Evolutionary conservation across 2,113 vertebrate species (phyloP).

Genomic region (Nymphicus hollandicus): DNA sequence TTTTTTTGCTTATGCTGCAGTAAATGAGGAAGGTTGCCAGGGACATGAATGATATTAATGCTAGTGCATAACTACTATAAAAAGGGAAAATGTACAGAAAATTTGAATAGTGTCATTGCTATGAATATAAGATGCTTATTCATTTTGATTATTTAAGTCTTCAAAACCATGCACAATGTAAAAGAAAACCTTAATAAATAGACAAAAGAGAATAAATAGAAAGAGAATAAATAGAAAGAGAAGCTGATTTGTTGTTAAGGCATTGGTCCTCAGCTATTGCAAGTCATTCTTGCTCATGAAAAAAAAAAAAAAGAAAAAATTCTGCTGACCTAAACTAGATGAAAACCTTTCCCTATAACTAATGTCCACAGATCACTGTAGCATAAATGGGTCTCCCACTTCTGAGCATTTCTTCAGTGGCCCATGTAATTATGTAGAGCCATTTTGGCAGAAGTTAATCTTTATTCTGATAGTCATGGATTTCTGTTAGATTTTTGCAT

Average conservation of each 20-base stretch:
- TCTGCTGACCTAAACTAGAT: background rate
- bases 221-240: background rate
- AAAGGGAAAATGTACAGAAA: background rate
- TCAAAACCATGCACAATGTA: background rate
- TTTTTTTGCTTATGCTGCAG: background rate
- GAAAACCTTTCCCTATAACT: background rate
- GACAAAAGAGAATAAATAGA: background rate
- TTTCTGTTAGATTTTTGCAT: background rate
- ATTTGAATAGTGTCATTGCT: background rate
- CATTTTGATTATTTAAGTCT: background rate
- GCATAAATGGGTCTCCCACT: background rate
- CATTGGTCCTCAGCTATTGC: background rate
- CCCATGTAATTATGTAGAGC: background rate
- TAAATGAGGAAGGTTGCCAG: background rate
- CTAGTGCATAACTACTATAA: background rate
- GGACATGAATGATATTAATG: background rate
- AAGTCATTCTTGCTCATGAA: background rate
- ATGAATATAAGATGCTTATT: background rate
- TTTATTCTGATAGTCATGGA: background rate
- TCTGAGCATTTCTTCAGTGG: background rate
- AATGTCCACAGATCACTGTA: background rate
- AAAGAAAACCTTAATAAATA: background rate
- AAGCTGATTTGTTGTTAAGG: background rate
- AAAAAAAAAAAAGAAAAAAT: rapidly evolving
- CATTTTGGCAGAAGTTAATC: background rate